Evolutionary conservation across 2,888 invertebrate genomes (phyloP).

Genomic region (Mimas tiliae): DNA sequence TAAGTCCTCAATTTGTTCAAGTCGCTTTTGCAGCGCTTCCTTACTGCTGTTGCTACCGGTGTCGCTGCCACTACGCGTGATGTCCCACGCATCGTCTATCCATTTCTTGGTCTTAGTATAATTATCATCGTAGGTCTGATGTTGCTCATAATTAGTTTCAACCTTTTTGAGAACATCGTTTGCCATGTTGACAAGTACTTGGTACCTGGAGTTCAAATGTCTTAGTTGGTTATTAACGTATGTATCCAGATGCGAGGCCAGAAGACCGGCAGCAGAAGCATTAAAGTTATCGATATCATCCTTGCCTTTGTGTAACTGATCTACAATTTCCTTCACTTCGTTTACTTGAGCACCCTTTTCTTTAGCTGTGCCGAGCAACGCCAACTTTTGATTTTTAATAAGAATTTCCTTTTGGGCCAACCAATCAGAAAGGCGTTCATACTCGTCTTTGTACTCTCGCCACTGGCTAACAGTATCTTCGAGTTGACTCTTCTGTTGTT

Average conservation of each 20-base stretch:
- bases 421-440: constrained; percentile 96
- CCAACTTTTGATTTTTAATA: constrained; percentile 95
- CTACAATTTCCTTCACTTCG: constrained; percentile 91
- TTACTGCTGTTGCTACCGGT: constrained; percentile 91
- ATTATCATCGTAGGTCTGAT: constrained; percentile 91
- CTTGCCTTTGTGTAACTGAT: constrained; percentile 90
- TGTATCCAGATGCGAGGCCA: constrained; percentile 93
- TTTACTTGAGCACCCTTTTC: constrained; percentile 94
- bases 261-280: constrained; percentile 89
- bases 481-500: constrained; percentile 92
- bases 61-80: constrained; percentile 92
- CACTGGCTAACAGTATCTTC: constrained; percentile 93
- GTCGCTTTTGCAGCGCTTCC: constrained; percentile 91
- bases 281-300: constrained; percentile 93
- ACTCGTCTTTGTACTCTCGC: constrained; percentile 96
- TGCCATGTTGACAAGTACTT: constrained; percentile 94
- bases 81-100: constrained; percentile 94
- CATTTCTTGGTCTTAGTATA: constrained; percentile 91
- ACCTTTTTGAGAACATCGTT: constrained; percentile 96
- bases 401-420: constrained; percentile 95
- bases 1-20: constrained; percentile 92
- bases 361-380: constrained; percentile 89
- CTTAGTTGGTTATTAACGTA: constrained; percentile 95
- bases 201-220: constrained; percentile 94
- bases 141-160: constrained; percentile 94